Evolutionary conservation across 2,797 vertebrate genomes (phyloP).

Genomic region (Malacoctenus gilli): DNA sequence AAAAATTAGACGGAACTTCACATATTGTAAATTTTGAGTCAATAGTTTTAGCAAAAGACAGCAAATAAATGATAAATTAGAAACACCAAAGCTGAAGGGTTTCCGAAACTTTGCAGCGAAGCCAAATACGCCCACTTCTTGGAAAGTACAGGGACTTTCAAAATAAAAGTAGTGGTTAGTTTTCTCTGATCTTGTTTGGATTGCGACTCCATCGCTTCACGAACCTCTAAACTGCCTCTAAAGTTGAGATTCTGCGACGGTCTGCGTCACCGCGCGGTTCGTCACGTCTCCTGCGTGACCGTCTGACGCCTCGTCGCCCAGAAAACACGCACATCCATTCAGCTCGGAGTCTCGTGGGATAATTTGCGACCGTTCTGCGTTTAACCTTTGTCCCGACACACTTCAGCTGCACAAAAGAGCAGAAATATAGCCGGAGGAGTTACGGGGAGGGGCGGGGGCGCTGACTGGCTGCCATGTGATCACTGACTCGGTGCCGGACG

Average conservation of each 20-base stretch:
- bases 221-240: slow-evolving; percentile 2
- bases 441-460: slow-evolving; percentile 11
- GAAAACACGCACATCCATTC: slow-evolving; percentile 38
- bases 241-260: too few species aligned
- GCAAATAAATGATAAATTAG: too few species aligned
- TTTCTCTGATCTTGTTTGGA: too few species aligned
- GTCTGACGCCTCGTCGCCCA: slow-evolving; percentile 28
- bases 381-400: slow-evolving; percentile 68
- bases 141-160: too few species aligned
- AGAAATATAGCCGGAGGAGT: slow-evolving; percentile 51
- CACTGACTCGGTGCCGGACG: slow-evolving; percentile 8
- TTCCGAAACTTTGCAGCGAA: too few species aligned
- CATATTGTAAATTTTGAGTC: too few species aligned
- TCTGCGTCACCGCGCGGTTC: too few species aligned
- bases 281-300: slow-evolving; percentile 29
- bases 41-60: slow-evolving; percentile 4
- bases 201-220: too few species aligned
- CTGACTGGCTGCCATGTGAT: slow-evolving; percentile 54
- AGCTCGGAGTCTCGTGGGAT: slow-evolving; percentile 40
- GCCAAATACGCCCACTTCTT: too few species aligned
- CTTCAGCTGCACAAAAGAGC: slow-evolving; percentile 59
- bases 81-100: too few species aligned
- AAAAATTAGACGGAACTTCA: too few species aligned
- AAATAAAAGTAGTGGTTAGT: too few species aligned
- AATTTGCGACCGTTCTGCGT: slow-evolving; percentile 63